phyloP scores from a whole-genome alignment of 2,888 invertebrate genomes.

The Acanthosepion lycidas region DNA sequence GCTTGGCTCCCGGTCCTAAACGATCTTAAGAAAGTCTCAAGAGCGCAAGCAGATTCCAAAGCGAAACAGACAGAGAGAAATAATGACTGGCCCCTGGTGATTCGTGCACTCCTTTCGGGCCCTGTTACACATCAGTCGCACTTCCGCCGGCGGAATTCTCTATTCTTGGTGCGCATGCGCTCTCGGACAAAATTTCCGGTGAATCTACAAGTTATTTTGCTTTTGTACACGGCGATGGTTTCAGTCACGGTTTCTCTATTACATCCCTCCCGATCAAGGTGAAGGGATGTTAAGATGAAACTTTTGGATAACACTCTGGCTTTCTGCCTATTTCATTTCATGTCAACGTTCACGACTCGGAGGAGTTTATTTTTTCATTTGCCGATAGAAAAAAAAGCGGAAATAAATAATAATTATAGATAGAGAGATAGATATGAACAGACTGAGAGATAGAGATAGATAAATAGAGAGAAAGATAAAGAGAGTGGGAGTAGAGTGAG shows the following conservation, averaged over 20 bases:
- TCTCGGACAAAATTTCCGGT: background rate
- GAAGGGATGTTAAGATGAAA: background rate
- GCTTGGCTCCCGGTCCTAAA: background rate
- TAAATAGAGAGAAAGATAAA: background rate
- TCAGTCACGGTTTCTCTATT: background rate
- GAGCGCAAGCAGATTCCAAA: background rate
- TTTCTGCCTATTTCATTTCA: slow-evolving; percentile 6
- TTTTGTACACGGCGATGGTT: background rate
- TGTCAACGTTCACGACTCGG: background rate
- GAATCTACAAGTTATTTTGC: slow-evolving; percentile 33
- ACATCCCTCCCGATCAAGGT: background rate
- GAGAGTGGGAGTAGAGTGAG: background rate
- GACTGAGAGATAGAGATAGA: background rate
- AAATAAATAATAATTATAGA: background rate
- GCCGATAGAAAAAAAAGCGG: background rate
- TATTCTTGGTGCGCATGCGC: slow-evolving; percentile 7
- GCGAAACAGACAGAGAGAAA: background rate
- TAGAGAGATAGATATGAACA: background rate
- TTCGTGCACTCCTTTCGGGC: background rate
- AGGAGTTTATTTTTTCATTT: background rate
- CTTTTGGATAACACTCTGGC: slow-evolving; percentile 33
- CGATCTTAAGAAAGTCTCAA: background rate
- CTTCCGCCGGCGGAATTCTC: slow-evolving; percentile 18
- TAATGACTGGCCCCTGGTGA: slow-evolving; percentile 12
- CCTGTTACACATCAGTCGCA: background rate